Percentiles rank a stretch among this genome's conserved stretches.
phyloP scores from a whole-genome alignment of 2,797 vertebrate genomes.

The Carapus acus region DNA sequence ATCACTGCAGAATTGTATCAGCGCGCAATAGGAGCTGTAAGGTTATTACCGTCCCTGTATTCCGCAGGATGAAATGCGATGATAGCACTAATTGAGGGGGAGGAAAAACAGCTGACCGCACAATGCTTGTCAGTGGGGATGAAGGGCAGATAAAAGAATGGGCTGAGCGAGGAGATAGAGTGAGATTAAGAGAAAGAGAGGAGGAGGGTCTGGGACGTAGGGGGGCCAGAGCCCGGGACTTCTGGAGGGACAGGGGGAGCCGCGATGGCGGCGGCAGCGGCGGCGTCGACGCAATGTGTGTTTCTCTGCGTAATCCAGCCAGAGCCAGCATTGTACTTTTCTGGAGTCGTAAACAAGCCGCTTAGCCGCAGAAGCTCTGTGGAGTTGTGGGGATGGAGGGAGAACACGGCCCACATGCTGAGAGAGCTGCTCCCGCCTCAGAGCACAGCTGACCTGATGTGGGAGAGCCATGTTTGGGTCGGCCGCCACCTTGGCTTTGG shows the following conservation, averaged over 20 bases:
- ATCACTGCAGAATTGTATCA: slow-evolving; percentile 74
- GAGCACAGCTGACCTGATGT: slow-evolving; percentile 10
- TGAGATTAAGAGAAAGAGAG: background rate
- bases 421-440: slow-evolving; percentile 25
- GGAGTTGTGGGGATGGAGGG: slow-evolving; percentile 6
- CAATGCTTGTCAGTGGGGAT: slow-evolving; percentile 55
- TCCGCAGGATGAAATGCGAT: slow-evolving; percentile 71
- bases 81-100: slow-evolving; percentile 73
- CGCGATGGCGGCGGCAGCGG: no score
- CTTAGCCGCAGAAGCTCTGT: slow-evolving; percentile 25
- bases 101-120: slow-evolving; percentile 64
- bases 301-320: slow-evolving; percentile 29
- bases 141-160: slow-evolving; percentile 62
- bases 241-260: no score
- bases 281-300: slow-evolving; percentile 23
- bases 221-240: no score
- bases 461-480: slow-evolving; percentile 29
- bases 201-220: no score
- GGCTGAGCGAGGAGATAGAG: slow-evolving; percentile 26
- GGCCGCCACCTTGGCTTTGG: slow-evolving; percentile 8
- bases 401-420: slow-evolving; percentile 23
- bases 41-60: slow-evolving; percentile 69
- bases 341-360: slow-evolving; percentile 42
- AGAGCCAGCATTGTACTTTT: slow-evolving; percentile 37
- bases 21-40: slow-evolving; percentile 63